Percentiles rank a stretch among this genome's conserved stretches.
Evolutionary conservation across 2,888 invertebrate species (phyloP).

Genomic region (Tetragonisca angustula): DNA sequence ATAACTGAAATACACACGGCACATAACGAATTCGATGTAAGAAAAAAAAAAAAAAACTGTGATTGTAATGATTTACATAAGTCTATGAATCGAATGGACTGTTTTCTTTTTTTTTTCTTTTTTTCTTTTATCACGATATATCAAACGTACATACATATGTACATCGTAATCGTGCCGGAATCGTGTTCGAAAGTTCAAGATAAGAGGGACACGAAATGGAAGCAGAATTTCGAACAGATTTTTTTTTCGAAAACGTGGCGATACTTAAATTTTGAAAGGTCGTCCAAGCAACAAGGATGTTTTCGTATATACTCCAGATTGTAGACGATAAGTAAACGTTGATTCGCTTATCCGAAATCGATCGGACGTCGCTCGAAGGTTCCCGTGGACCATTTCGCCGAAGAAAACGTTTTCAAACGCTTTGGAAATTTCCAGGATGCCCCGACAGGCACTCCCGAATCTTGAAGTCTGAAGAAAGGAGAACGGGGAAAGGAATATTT

Average conservation of each 20-base stretch:
- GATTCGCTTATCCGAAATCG: slow-evolving; percentile 23
- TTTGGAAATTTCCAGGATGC: slow-evolving; percentile 25
- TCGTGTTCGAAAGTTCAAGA: background rate
- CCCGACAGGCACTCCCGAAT: slow-evolving; percentile 18
- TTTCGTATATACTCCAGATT: slow-evolving; percentile 8
- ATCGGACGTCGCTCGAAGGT: background rate
- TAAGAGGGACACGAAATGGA: background rate
- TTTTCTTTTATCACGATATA: background rate
- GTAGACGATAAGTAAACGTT: slow-evolving; percentile 24
- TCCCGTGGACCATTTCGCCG: slow-evolving; percentile 5
- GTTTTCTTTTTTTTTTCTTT: too few species aligned
- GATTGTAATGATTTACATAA: background rate
- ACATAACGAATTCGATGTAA: slow-evolving; percentile 1
- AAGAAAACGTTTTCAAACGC: slow-evolving; percentile 21
- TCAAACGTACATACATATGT: background rate
- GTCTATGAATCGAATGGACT: background rate
- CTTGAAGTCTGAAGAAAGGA: slow-evolving; percentile 21
- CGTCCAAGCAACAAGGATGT: slow-evolving; percentile 2
- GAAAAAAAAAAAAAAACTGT: slow-evolving; percentile 2
- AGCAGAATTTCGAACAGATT: background rate
- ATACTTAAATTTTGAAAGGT: background rate
- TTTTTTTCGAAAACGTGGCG: too few species aligned
- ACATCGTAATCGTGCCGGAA: background rate
- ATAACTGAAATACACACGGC: slow-evolving; percentile 32
- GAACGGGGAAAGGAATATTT: slow-evolving; percentile 19